phyloP scores from a whole-genome alignment of 2,113 vertebrate species.

The Pelecanoides urinatrix region DNA sequence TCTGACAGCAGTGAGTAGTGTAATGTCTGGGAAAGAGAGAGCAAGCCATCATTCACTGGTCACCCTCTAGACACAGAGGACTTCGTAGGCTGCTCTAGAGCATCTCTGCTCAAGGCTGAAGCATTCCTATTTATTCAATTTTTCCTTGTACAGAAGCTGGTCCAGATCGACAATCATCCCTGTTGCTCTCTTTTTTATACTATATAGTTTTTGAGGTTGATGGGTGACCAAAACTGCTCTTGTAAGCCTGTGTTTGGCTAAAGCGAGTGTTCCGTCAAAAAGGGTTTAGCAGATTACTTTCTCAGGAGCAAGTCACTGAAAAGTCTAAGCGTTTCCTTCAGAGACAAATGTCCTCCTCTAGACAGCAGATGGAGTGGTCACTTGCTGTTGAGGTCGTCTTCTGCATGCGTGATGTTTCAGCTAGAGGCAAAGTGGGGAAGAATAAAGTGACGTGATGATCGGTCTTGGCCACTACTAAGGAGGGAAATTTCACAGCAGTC shows the following conservation, averaged over 20 bases:
- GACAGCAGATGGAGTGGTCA: background rate
- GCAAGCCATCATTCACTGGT: background rate
- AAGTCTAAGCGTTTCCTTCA: background rate
- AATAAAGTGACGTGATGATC: background rate
- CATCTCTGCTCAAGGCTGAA: background rate
- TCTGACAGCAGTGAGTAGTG: background rate
- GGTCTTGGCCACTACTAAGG: background rate
- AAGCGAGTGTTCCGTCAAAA: background rate
- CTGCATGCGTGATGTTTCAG: background rate
- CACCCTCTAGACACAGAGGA: background rate
- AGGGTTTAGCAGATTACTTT: background rate
- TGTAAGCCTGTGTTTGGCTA: background rate
- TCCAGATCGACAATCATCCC: background rate
- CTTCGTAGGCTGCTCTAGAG: background rate
- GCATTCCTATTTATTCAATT: background rate
- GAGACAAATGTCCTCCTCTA: background rate
- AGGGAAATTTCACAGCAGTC: background rate
- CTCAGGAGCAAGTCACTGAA: background rate
- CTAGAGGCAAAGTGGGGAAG: background rate
- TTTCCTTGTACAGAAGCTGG: background rate
- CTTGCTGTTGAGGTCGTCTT: background rate
- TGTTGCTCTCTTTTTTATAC: background rate
- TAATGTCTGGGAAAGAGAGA: background rate
- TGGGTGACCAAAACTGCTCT: background rate
- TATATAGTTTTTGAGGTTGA: background rate